Evolutionary conservation across 2,797 vertebrate genomes (phyloP).

Genomic region (Myripristis murdjan): DNA sequence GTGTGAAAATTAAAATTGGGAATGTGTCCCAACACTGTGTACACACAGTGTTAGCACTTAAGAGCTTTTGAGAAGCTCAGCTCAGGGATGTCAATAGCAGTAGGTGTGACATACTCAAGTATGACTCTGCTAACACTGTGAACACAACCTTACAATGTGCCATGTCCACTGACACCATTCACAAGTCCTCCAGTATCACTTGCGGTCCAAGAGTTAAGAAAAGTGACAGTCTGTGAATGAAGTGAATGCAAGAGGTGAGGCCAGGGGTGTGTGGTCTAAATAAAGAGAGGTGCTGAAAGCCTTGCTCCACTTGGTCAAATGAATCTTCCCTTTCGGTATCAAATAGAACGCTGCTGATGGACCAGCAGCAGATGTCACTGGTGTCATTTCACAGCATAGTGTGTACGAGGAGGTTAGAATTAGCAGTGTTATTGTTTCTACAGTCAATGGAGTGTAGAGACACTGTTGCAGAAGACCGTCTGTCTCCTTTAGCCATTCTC

Average conservation of each 20-base stretch:
- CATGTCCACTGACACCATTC: slow-evolving; percentile 56
- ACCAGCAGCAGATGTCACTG: slow-evolving; percentile 62
- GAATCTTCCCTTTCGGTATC: slow-evolving; percentile 35
- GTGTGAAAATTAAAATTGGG: neutral
- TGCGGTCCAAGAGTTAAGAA: slow-evolving; percentile 55
- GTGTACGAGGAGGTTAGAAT: slow-evolving; percentile 51
- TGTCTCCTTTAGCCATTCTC: slow-evolving; percentile 58
- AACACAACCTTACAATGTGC: slow-evolving; percentile 70
- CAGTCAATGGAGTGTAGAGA: slow-evolving; percentile 16
- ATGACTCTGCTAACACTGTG: slow-evolving; percentile 32
- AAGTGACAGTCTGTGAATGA: slow-evolving; percentile 73
- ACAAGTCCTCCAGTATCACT: slow-evolving; percentile 55
- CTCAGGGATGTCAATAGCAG: slow-evolving; percentile 59
- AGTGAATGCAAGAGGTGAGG: slow-evolving; percentile 52
- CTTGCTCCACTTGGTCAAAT: slow-evolving; percentile 11
- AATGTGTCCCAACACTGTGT: slow-evolving; percentile 10
- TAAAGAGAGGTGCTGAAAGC: slow-evolving; percentile 63
- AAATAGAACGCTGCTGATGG: slow-evolving; percentile 45
- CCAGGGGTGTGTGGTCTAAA: slow-evolving; percentile 50
- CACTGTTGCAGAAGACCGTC: slow-evolving; percentile 54
- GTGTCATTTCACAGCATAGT: slow-evolving; percentile 52
- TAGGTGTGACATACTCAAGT: slow-evolving; percentile 61
- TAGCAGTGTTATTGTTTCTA: slow-evolving; percentile 63
- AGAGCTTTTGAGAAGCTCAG: slow-evolving; percentile 42
- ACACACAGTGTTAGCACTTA: neutral